Evolutionary conservation across 1,140 invertebrate genomes (phyloP).

Genomic region (Apis dorsata): DNA sequence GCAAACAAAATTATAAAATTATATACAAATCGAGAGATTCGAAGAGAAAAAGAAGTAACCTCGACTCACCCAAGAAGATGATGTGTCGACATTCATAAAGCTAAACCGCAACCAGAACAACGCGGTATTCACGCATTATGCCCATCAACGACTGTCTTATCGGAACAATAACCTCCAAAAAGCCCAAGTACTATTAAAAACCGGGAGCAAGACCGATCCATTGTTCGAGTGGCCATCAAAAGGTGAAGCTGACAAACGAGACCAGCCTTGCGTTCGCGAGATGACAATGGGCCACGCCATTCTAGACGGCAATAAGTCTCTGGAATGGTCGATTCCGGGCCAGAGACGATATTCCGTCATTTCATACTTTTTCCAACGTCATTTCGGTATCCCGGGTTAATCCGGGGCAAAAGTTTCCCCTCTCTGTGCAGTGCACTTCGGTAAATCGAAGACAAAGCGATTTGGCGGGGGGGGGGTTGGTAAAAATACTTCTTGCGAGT

Average conservation of each 20-base stretch:
- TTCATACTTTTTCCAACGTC: neutral
- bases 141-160: neutral
- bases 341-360: neutral
- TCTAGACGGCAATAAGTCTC: conserved; percentile 3
- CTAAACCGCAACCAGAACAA: neutral
- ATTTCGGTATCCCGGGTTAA: neutral
- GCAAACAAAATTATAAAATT: too few species aligned
- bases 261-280: conserved; percentile 5
- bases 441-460: conserved; percentile 2
- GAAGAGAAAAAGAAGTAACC: neutral
- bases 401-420: too few species aligned
- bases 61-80: neutral
- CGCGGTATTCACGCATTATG: neutral
- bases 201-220: neutral
- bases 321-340: conserved; percentile 22
- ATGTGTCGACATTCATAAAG: neutral
- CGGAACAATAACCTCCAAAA: neutral
- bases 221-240: conserved; percentile 19
- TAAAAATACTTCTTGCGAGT: neutral
- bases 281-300: neutral
- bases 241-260: neutral
- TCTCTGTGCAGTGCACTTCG: neutral
- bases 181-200: neutral
- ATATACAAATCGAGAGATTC: neutral
- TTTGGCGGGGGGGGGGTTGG: too few species aligned